Evolutionary conservation across 2,113 vertebrate genomes (phyloP).

Genomic region (Gallinago undulata): DNA sequence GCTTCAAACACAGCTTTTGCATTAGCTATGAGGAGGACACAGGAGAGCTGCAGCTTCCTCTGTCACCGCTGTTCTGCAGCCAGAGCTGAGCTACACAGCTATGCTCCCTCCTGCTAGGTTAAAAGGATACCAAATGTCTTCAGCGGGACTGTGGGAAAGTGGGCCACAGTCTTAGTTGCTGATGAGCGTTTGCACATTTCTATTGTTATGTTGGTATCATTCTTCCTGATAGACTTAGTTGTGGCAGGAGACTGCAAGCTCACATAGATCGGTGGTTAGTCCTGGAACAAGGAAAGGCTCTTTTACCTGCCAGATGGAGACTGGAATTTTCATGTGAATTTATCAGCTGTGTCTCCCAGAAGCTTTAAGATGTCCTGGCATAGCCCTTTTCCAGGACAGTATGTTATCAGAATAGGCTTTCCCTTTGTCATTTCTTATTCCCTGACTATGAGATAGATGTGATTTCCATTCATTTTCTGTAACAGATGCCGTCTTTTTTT

Average conservation of each 20-base stretch:
- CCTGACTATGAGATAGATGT: background rate
- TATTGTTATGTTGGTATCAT: background rate
- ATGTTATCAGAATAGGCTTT: background rate
- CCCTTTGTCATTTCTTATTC: background rate
- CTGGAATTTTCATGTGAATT: background rate
- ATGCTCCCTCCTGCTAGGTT: background rate
- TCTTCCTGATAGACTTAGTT: background rate
- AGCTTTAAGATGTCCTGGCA: background rate
- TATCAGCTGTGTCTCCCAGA: background rate
- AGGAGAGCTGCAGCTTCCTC: background rate
- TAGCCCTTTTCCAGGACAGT: background rate
- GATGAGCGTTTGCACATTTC: background rate
- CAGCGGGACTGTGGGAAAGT: background rate
- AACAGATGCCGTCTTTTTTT: background rate
- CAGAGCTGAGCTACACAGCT: background rate
- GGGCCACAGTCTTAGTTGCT: background rate
- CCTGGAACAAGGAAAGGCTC: background rate
- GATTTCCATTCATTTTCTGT: background rate
- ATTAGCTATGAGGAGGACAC: background rate
- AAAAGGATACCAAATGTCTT: background rate
- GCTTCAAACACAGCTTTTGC: background rate
- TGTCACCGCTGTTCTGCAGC: background rate
- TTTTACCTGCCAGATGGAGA: background rate
- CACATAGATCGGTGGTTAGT: fast-evolving
- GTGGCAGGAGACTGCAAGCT: background rate